Percentiles rank a stretch among this genome's conserved stretches.
Conservation (phyloP, 2,888 invertebrate species). For the Xylota sylvarum region DNA sequence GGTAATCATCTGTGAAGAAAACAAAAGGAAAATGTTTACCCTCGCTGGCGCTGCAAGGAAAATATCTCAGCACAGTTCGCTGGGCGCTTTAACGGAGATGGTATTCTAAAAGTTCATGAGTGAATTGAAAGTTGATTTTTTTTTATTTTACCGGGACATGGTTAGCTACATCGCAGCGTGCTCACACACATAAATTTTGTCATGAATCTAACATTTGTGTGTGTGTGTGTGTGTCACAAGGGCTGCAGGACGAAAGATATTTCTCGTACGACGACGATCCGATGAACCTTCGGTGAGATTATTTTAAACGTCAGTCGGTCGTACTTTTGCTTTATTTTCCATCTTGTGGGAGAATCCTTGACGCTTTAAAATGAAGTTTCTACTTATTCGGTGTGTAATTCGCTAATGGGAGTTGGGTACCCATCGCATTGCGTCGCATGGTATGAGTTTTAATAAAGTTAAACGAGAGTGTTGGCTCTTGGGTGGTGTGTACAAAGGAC, state of each 20-base stretch:
- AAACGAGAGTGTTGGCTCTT: slow-evolving; percentile 14
- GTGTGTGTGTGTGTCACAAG: slow-evolving; percentile 28
- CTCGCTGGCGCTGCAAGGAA: not conserved
- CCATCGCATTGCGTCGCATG: slow-evolving; percentile 1
- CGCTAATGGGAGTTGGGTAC: slow-evolving; percentile 23
- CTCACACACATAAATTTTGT: slow-evolving; percentile 40
- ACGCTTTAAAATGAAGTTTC: slow-evolving; percentile 8
- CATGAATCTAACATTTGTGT: too few species aligned
- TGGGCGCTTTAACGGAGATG: slow-evolving; percentile 21
- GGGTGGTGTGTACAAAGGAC: not conserved
- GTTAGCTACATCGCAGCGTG: not conserved
- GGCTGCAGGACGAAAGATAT: slow-evolving; percentile 12
- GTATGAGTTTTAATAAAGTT: slow-evolving; percentile 8
- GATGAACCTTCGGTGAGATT: slow-evolving; percentile 21
- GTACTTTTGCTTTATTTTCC: not conserved
- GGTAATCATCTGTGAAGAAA: slow-evolving; percentile 71
- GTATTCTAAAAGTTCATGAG: slow-evolving; percentile 33
- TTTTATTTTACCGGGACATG: not conserved
- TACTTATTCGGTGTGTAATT: slow-evolving; percentile 1
- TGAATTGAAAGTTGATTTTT: slow-evolving; percentile 20
- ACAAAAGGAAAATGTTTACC: slow-evolving; percentile 55
- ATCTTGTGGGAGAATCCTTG: not conserved
- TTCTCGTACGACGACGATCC: slow-evolving; percentile 9
- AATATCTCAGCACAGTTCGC: slow-evolving; percentile 35
- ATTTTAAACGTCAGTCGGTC: slow-evolving; percentile 19